A percentile compares a stretch with the other conserved stretches of the same genome.
These are phyloP conservation scores for Drosophila melanocephala DNA, from an alignment of 2,888 invertebrate species.

Conservation along the genomic window DNA sequence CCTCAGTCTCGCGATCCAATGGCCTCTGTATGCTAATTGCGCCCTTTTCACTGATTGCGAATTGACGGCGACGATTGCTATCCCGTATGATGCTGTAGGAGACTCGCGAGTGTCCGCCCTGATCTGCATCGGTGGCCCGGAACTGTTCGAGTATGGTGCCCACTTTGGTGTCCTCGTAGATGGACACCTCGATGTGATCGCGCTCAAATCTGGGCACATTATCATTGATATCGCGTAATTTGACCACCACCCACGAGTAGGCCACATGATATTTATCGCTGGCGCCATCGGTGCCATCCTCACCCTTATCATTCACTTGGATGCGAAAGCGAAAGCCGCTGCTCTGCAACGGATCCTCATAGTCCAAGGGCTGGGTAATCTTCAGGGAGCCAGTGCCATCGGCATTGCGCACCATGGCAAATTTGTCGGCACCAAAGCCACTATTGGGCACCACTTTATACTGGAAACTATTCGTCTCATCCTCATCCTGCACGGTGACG, in stretches of 20 bases:
- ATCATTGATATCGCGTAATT: constrained; percentile 97
- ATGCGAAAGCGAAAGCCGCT: constrained; percentile 97
- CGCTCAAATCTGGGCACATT: constrained; percentile 97
- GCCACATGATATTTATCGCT: constrained; percentile 98
- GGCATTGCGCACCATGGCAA: constrained; percentile 97
- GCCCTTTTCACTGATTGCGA: constrained; percentile 96
- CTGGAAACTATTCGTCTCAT: constrained; percentile 97
- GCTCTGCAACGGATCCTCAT: constrained; percentile 96
- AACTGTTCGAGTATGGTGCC: constrained; percentile 96
- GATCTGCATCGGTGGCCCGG: constrained; percentile 97
- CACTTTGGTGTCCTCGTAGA: constrained; percentile 95
- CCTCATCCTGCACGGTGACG: constrained; percentile 97
- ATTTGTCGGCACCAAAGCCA: constrained; percentile 97
- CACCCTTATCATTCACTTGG: constrained; percentile 96
- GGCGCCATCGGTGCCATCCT: constrained; percentile 96
- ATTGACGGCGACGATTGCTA: constrained; percentile 96
- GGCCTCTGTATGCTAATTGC: constrained; percentile 96
- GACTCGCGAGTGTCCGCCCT: constrained; percentile 95
- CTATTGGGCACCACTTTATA: constrained; percentile 97
- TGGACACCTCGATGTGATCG: constrained; percentile 95
- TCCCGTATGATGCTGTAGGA: constrained; percentile 95
- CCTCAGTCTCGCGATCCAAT: constrained; percentile 96
- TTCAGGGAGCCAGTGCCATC: constrained; percentile 97
- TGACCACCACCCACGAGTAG: constrained; percentile 97
- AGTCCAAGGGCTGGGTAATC: constrained; percentile 97